These are phyloP conservation scores for Garra rufa DNA, from an alignment of 2,113 vertebrate species.

Conservation along the genomic window DNA sequence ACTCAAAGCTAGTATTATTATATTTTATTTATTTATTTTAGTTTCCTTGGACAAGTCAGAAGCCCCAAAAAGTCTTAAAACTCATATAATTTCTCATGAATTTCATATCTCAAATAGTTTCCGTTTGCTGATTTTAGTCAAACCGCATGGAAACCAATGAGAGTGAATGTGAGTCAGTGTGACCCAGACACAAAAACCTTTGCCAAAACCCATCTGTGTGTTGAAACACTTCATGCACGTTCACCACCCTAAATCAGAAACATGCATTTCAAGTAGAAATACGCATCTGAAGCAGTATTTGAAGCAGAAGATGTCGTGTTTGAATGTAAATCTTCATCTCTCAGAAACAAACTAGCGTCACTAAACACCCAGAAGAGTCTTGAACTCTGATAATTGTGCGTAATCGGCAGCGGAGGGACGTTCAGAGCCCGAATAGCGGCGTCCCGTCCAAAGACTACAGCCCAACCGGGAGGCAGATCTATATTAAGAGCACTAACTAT, in stretches of 20 bases:
- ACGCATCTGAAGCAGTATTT: not conserved
- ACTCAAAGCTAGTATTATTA: too few species aligned
- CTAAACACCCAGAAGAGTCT: not conserved
- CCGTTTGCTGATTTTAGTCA: too few species aligned
- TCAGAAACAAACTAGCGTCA: slow-evolving; percentile 41
- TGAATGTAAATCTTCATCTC: slow-evolving; percentile 27
- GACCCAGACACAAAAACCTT: not conserved
- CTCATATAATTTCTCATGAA: too few species aligned
- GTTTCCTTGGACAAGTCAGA: too few species aligned
- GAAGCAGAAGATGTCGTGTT: not conserved
- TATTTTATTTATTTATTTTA: too few species aligned
- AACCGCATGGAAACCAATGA: too few species aligned
- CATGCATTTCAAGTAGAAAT: not conserved
- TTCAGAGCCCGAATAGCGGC: not conserved
- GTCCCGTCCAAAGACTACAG: not conserved
- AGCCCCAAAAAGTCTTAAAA: too few species aligned
- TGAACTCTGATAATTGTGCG: slow-evolving; percentile 21
- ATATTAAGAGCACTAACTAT: slow-evolving; percentile 33
- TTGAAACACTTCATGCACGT: not conserved
- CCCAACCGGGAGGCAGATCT: not conserved
- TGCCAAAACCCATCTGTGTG: not conserved
- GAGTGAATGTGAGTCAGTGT: not conserved
- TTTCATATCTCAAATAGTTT: too few species aligned
- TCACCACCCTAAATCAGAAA: not conserved
- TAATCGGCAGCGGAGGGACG: not conserved